Percentiles rank a stretch among this genome's conserved stretches.
Conservation (phyloP, 1,140 invertebrate genomes). For the Drusus annulatus region DNA sequence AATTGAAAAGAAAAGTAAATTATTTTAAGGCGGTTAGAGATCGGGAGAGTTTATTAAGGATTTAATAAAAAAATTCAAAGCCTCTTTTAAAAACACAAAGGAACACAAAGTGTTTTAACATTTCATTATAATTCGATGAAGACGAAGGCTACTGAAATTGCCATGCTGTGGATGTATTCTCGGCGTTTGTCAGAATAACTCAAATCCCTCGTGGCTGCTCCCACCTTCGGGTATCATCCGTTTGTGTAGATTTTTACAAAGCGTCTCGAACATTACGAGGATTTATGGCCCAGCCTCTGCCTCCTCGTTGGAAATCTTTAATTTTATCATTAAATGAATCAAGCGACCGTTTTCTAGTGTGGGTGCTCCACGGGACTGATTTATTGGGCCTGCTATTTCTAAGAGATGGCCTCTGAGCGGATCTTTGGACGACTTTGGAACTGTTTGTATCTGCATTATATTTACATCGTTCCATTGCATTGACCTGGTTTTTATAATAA, state of each 20-base stretch:
- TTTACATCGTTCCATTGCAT: no score
- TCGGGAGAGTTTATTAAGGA: no score
- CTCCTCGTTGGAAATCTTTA: slow-evolving; percentile 32
- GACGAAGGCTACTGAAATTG: no score
- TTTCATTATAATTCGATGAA: no score
- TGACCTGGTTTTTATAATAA: no score
- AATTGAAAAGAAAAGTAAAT: no score
- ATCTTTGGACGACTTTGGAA: neutral
- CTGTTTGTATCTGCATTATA: no score
- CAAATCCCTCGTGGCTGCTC: neutral
- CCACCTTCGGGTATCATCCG: slow-evolving; percentile 10
- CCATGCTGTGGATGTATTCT: slow-evolving; percentile 1
- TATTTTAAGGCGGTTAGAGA: no score
- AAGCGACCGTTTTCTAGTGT: slow-evolving; percentile 18
- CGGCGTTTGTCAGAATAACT: neutral
- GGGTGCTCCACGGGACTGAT: slow-evolving; percentile 25
- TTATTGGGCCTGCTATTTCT: slow-evolving; percentile 16
- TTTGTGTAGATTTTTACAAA: slow-evolving; percentile 43
- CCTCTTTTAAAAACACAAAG: no score
- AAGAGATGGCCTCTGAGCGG: neutral
- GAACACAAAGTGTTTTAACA: no score
- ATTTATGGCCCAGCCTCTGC: slow-evolving; percentile 20
- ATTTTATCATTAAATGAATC: slow-evolving; percentile 49
- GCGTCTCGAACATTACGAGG: slow-evolving; percentile 34
- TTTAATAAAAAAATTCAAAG: no score